These are phyloP conservation scores for Sesamia nonagrioides DNA, from an alignment of 1,140 invertebrate species.

Conservation along the genomic window DNA sequence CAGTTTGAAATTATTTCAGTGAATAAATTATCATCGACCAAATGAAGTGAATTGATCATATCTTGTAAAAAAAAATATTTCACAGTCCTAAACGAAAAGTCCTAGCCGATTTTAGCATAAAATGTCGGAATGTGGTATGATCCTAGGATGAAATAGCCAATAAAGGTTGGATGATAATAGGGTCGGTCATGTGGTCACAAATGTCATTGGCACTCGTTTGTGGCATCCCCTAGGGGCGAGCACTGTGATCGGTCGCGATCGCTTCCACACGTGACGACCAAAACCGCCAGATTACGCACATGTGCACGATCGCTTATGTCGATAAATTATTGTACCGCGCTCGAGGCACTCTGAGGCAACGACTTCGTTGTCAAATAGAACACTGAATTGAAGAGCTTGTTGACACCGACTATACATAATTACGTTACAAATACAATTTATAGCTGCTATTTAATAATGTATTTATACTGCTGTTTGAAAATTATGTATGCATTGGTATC, in stretches of 20 bases:
- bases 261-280: conserved; percentile 27
- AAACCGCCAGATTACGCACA: conserved; percentile 6
- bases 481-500: too few species aligned
- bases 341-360: not conserved
- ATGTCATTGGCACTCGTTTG: conserved; percentile 5
- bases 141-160: not conserved
- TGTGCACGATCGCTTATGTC: conserved; percentile 29
- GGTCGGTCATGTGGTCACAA: not conserved
- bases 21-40: not conserved
- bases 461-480: too few species aligned
- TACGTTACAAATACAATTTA: too few species aligned
- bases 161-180: conserved; percentile 6
- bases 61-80: not conserved
- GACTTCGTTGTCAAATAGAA: not conserved
- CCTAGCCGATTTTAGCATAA: not conserved
- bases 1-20: not conserved
- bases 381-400: too few species aligned
- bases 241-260: not conserved
- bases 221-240: not conserved
- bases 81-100: not conserved
- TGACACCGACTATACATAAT: too few species aligned
- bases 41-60: not conserved
- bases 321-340: conserved; percentile 4
- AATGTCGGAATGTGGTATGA: not conserved
- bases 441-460: too few species aligned